A percentile compares a stretch with the other conserved stretches of the same genome.
These are phyloP conservation scores for Mystacornis crossleyi DNA, from an alignment of 2,113 vertebrate species.

Conservation along the genomic window DNA sequence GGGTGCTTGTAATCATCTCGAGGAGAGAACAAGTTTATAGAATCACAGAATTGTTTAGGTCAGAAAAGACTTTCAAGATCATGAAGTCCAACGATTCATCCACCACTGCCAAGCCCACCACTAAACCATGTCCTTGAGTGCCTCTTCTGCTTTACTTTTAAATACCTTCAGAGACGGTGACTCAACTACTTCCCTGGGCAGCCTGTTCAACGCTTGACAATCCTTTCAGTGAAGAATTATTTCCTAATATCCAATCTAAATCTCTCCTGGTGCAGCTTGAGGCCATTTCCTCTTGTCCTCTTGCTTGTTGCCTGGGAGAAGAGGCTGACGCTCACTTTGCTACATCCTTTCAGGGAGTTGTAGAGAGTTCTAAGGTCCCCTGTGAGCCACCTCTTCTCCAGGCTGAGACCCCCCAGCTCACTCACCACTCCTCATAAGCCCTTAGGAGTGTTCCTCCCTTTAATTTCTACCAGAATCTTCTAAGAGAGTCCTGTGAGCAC, in stretches of 20 bases:
- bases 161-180: background rate
- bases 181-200: background rate
- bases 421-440: background rate
- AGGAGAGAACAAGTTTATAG: background rate
- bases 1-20: background rate
- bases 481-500: background rate
- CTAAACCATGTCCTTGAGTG: background rate
- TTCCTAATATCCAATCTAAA: background rate
- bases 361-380: background rate
- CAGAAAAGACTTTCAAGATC: background rate
- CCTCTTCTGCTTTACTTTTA: background rate
- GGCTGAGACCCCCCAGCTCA: background rate
- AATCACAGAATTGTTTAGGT: background rate
- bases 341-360: background rate
- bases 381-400: background rate
- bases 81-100: background rate
- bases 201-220: background rate
- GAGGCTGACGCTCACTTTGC: background rate
- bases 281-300: background rate
- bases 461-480: background rate
- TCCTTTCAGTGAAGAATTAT: background rate
- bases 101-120: background rate
- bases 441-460: background rate
- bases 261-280: background rate
- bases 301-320: background rate